phyloP scores from a whole-genome alignment of 2,113 vertebrate genomes.

The Varanus salvator region DNA sequence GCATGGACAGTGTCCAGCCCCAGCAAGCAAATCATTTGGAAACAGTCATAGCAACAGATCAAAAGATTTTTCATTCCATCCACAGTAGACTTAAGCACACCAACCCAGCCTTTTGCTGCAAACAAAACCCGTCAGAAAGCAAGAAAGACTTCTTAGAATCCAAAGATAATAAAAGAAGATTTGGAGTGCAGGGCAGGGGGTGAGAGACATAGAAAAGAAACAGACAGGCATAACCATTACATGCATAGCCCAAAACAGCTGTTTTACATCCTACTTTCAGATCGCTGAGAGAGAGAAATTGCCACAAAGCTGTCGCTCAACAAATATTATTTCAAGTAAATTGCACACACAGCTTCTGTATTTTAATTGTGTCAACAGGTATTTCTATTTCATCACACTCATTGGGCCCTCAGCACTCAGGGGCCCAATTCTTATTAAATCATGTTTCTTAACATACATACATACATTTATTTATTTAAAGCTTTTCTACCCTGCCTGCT shows the following conservation, averaged over 20 bases:
- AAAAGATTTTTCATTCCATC: constrained; percentile 86
- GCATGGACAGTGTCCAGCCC: constrained; percentile 90
- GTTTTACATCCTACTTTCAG: constrained; percentile 78
- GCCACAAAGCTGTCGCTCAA: constrained; percentile 70
- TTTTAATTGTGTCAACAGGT: constrained; percentile 54
- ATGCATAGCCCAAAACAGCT: constrained; percentile 76
- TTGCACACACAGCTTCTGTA: constrained; percentile 68
- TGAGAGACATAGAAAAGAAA: constrained; percentile 81
- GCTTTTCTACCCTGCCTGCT: too few relatives aligned
- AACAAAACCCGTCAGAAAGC: constrained; percentile 81
- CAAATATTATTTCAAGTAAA: constrained; percentile 77
- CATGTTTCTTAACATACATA: constrained; percentile 36
- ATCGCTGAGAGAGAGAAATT: constrained; percentile 72
- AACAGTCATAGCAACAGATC: constrained; percentile 89
- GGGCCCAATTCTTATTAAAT: constrained; percentile 44
- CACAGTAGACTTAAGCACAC: constrained; percentile 78
- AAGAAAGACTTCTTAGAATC: constrained; percentile 83
- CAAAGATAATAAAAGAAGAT: constrained; percentile 85
- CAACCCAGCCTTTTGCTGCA: constrained; percentile 72
- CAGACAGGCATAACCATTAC: constrained; percentile 76
- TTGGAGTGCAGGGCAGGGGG: constrained; percentile 57
- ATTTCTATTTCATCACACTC: constrained; percentile 34
- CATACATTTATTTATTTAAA: too few relatives aligned
- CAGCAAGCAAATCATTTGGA: constrained; percentile 90
- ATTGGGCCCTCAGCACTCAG: constrained; percentile 45